Percentiles rank a stretch among this genome's conserved stretches.
Conservation (phyloP, 2,797 vertebrate species). For the Sphenopsis melanotis region DNA sequence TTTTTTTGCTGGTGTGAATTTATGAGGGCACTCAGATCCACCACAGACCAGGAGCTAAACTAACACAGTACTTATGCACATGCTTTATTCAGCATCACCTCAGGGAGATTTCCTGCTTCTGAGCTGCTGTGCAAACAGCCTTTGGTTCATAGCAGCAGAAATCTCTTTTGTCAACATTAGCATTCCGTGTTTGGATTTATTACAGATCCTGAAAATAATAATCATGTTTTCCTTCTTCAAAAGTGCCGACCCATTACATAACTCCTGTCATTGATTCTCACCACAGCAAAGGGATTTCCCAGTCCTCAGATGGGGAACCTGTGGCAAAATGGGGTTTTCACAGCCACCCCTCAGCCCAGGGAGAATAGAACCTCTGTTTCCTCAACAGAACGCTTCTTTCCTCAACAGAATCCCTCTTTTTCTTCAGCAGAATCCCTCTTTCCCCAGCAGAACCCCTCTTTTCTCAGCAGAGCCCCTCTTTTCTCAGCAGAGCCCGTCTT, state of each 20-base stretch:
- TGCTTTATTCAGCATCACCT: not conserved
- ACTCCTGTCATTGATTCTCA: not conserved
- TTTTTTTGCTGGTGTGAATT: not conserved
- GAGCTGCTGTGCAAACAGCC: not conserved
- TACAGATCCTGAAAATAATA: not conserved
- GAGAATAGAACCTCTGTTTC: not conserved
- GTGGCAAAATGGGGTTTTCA: not conserved
- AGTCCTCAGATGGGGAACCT: not conserved
- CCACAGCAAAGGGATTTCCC: not conserved
- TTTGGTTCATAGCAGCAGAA: not conserved
- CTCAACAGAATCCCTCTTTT: rapidly evolving
- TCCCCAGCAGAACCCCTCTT: not conserved
- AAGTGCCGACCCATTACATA: not conserved
- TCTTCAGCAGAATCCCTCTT: rapidly evolving
- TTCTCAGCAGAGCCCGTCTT: too few relatives aligned
- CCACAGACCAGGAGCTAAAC: not conserved
- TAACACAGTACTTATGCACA: not conserved
- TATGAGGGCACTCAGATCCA: not conserved
- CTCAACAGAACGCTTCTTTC: rapidly evolving
- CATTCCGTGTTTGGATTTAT: not conserved
- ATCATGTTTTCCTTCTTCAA: not conserved
- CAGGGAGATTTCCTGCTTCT: not conserved
- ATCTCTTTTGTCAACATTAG: constrained; percentile 23
- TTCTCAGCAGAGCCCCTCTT: not conserved
- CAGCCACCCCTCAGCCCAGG: not conserved